Evolutionary conservation across 2,797 vertebrate species (phyloP), one percentile per base, ranked within the genome.

Genomic region (Acestrorhynchus altus): DNA sequence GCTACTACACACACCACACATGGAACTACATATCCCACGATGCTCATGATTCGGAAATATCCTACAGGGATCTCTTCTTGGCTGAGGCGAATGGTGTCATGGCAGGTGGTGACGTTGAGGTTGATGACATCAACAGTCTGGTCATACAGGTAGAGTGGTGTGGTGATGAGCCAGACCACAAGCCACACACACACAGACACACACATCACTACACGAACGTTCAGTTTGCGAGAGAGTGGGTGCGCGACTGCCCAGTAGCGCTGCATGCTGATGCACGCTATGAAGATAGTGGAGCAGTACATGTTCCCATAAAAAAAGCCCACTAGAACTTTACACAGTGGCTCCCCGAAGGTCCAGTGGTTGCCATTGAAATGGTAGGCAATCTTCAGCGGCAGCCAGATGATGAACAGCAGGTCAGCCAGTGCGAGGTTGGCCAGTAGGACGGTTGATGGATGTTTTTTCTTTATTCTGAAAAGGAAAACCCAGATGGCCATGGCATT

Each of bases 281-380:
- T 96, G 52, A 99, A 95, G 86, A 93, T 75, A 73, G 96, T 74
- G 26, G 97, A 98, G 79, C 96, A 96, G 81, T 98, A 98, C 96
- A 98, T 99, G 91, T 99, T 98, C n/a, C 90, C 93, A 26, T 98
- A 99, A 84, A 98, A 99, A 0, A 96, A 95, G 0, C 91, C 95
- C 0, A 96, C 95, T 80, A 97, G 70, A 0, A 98, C 91, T 67
- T 94, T 91, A 84, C 97, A 99, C 90, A 96, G 73, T 0, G 76
- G 87, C 0, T 94, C 86, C 0, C 97, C 96, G 22, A 95, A 96
- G 31, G 57, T 49, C 97, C 97, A 99, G 80, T 98, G 0, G 4
- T 95, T 97, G 56, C 92, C 92, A 0, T 94, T 95, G 28, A 97
- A 92, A 88, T 97, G 96, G 69, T 98, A 98, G 0, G 86, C 87